Evolutionary conservation across 2,888 invertebrate genomes (phyloP).

Genomic region (Prosapia bicincta): DNA sequence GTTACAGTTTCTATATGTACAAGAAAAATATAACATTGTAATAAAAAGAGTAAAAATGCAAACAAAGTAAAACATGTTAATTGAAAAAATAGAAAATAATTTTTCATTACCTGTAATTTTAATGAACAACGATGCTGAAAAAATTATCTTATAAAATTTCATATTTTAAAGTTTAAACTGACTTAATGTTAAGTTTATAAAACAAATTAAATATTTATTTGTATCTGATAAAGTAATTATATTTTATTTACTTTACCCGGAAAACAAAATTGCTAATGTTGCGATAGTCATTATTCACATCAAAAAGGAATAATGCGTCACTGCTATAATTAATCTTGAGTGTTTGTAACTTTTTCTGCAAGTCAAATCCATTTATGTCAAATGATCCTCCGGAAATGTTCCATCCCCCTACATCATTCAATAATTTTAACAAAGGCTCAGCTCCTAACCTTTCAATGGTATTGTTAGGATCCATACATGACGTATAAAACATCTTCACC

Average conservation of each 20-base stretch:
- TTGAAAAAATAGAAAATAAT: too few species aligned
- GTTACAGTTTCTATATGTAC: too few species aligned
- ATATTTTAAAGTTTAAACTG: too few species aligned
- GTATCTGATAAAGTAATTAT: too few species aligned
- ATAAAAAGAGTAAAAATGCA: too few species aligned
- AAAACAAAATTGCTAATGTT: constrained; percentile 86
- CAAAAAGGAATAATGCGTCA: constrained; percentile 84
- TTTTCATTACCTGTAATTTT: too few species aligned
- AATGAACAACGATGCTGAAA: too few species aligned
- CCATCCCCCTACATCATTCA: constrained; percentile 82
- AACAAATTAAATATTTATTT: too few species aligned
- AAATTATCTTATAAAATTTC: too few species aligned
- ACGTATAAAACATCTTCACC: constrained; percentile 84
- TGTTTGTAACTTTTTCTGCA: constrained; percentile 71
- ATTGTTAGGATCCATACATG: constrained; percentile 89
- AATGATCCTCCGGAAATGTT: constrained; percentile 65
- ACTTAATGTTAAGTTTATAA: too few species aligned
- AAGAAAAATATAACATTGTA: too few species aligned
- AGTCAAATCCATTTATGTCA: constrained; percentile 63
- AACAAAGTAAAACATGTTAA: too few species aligned
- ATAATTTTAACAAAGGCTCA: constrained; percentile 73
- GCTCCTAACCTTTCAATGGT: constrained; percentile 82
- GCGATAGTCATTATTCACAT: constrained; percentile 88
- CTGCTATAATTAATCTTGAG: constrained; percentile 76
- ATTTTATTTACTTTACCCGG: constrained; percentile 61